These are phyloP conservation scores for Scomber colias DNA, from an alignment of 2,113 vertebrate genomes.

Conservation along the genomic window DNA sequence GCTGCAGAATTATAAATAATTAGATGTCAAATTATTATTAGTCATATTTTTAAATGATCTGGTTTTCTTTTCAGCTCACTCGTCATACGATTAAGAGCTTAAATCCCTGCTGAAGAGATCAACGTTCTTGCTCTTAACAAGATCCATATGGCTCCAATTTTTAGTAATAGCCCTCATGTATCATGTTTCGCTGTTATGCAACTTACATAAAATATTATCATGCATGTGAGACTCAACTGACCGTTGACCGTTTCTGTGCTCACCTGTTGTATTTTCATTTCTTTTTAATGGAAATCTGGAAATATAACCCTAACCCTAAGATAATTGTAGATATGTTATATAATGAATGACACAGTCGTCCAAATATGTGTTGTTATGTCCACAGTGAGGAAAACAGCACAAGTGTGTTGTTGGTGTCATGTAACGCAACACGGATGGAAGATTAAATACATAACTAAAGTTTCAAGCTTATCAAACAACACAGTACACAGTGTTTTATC, in stretches of 20 bases:
- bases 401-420: not conserved
- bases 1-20: not conserved
- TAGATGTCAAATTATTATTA: not conserved
- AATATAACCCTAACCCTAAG: not conserved
- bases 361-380: not conserved
- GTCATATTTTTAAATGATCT: not conserved
- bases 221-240: not conserved
- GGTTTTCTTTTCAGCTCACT: not conserved
- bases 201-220: not conserved
- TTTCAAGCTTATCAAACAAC: not conserved
- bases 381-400: not conserved
- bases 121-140: slow-evolving; percentile 6
- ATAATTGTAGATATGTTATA: not conserved
- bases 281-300: not conserved
- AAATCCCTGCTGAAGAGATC: slow-evolving; percentile 15
- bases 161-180: not conserved
- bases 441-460: slow-evolving; percentile 3
- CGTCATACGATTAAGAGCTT: not conserved
- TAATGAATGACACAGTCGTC: not conserved
- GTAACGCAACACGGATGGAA: not conserved
- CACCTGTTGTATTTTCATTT: not conserved
- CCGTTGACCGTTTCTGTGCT: not conserved
- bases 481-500: no score
- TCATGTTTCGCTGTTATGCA: not conserved
- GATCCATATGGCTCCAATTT: slow-evolving; percentile 29